These are phyloP conservation scores for Zophobas morio DNA, from an alignment of 1,140 invertebrate genomes.

Conservation along the genomic window DNA sequence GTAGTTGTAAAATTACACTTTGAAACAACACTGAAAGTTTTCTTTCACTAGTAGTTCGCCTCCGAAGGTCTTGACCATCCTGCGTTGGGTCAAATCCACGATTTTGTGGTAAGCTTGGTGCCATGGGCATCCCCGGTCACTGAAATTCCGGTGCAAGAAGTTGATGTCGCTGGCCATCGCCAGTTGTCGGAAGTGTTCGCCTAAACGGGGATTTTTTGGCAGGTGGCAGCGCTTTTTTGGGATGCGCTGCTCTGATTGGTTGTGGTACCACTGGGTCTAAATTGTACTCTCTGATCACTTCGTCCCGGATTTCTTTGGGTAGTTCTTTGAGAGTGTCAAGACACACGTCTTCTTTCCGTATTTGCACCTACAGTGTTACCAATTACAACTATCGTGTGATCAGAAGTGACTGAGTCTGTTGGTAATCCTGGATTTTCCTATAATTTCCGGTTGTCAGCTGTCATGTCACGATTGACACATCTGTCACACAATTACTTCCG, in stretches of 20 bases:
- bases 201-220: conserved; percentile 54
- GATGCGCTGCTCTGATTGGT: background rate
- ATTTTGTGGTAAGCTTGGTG: conserved; percentile 65
- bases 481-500: no score
- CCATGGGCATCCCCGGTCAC: conserved; percentile 64
- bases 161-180: conserved; percentile 65
- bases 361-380: no score
- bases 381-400: no score
- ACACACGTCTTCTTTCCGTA: no score
- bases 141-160: conserved; percentile 66
- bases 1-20: no score
- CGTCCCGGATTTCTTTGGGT: conserved; percentile 74
- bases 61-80: conserved; percentile 65
- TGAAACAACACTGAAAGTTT: conserved; percentile 54
- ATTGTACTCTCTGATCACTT: conserved; percentile 74
- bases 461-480: no score
- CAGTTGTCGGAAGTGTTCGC: conserved; percentile 63
- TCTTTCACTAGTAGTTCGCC: conserved; percentile 54
- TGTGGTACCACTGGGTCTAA: conserved; percentile 65
- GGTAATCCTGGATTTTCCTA: no score
- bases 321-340: conserved; percentile 71
- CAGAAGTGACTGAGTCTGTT: no score
- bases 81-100: conserved; percentile 63
- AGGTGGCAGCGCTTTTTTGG: background rate
- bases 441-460: no score